Base-by-base conservation (phyloP, 2,797 vertebrate genomes). In the Spinus olivaceus region DNA sequence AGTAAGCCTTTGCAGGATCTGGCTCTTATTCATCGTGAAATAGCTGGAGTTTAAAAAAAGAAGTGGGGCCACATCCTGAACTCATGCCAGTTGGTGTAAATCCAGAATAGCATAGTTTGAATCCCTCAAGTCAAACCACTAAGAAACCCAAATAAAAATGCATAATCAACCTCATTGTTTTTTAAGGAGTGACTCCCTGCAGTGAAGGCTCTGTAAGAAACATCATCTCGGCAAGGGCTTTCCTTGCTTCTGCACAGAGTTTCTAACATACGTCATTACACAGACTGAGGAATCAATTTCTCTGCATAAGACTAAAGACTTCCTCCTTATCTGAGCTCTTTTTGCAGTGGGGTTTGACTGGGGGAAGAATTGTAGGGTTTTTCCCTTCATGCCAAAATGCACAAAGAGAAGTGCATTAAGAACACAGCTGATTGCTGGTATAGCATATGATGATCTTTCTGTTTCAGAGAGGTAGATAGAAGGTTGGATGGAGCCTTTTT, bases 251-350 rank as follows among this genome's bases (percentile, higher is more conserved):
- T 80, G 64, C 64, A 59, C 49, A 76, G 90, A 95, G 90, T 96
- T 97, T 94, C 85, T 94, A 80, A 89, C 65, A 71, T 86, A 96
- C 60, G 37, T 96, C 90, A 93, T 85, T 72, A 77, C 72, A 53
- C 46, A 74, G 82, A 81, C 10, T 53, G 83, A 93, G 69, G 89
- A 86, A 65, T 81, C 71, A 46, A 51, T 95, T 94, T 87, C 78
- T 83, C 13, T 86, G 90, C 92, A 84, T 70, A 70, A 74, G 49
- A 81, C 74, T 86, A 70, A 91, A 86, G 54, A 49, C 35, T 76
- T 93, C 67, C 42, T 88, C 71, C 88, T 91, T 81, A n/a, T 79
- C 67, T 65, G 57, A 92, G 74, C 20, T 60, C 91, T 77, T 87
- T 92, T 86, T 78, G 50, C 70, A 44, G 41, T 37, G 50, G n/a